phyloP scores from a whole-genome alignment of 1,140 invertebrate species.

The Aphelenchoides fujianensis region DNA sequence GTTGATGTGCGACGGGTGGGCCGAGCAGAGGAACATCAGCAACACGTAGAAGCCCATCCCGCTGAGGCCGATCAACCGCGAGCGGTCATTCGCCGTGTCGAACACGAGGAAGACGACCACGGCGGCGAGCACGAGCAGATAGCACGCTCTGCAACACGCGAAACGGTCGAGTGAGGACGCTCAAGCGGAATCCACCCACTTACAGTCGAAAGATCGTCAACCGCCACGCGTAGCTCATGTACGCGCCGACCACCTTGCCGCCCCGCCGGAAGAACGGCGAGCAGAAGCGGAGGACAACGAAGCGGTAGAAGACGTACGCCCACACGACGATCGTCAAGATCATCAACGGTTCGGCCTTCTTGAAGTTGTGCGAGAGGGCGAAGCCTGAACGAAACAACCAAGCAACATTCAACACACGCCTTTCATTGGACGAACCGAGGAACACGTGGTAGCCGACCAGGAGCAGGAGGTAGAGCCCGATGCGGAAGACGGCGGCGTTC shows the following conservation, averaged over 20 bases:
- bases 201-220: slow-evolving; percentile 16
- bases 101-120: slow-evolving; percentile 63
- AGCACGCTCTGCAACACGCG: slow-evolving; percentile 40
- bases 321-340: slow-evolving; percentile 70
- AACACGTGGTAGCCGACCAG: slow-evolving; percentile 27
- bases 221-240: slow-evolving; percentile 14
- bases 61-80: slow-evolving; percentile 65
- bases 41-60: slow-evolving; percentile 61
- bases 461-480: not conserved
- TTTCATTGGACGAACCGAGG: slow-evolving; percentile 10
- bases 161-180: slow-evolving; percentile 2
- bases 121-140: slow-evolving; percentile 66
- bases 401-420: not conserved
- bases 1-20: slow-evolving; percentile 66
- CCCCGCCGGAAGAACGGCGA: not conserved
- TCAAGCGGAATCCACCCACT: not conserved
- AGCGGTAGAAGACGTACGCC: slow-evolving; percentile 70
- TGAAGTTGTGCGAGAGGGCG: slow-evolving; percentile 45
- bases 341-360: slow-evolving; percentile 74
- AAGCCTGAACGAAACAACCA: slow-evolving; percentile 43
- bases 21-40: slow-evolving; percentile 61
- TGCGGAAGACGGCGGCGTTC: slow-evolving; percentile 12
- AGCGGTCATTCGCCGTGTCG: slow-evolving; percentile 69
- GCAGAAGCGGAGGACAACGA: slow-evolving; percentile 25
- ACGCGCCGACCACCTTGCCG: not conserved